Base-by-base conservation (phyloP, 2,797 vertebrate species). In the Lutjanus argentimaculatus region DNA sequence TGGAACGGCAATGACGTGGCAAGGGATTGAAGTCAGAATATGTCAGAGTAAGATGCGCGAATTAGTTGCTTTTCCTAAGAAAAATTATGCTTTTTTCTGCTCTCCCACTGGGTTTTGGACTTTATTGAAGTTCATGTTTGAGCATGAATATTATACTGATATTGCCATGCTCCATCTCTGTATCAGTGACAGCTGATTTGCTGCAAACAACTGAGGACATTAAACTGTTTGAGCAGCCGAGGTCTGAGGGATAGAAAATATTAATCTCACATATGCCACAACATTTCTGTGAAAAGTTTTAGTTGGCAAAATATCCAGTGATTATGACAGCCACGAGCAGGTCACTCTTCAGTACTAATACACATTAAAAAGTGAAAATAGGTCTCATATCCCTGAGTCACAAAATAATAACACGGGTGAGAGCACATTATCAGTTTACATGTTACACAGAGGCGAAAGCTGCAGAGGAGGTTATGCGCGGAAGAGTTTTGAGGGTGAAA, bases 91-190 rank as follows among this genome's bases (percentile, higher is more conserved):
- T 42, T 53, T 78, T 68, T 65, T 13, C 30, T 11, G 1, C 21
- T 46, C 30, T 59, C 74, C 68, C 67, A 17, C 51, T 66, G 67
- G 76, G 62, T 76, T 82, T 67, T 76, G 51, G 76, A 80, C 73
- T 84, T 88, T 80, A 86, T 77, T 89, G 25, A 88, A 88, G 71
- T 85, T 86, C 63, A 80, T 83, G 73, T 90, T 85, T 85, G 71
- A 75, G 70, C 59, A 53, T 83, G 70, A 86, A 84, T 84, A 78
- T 88, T 83, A 80, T 77, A 78, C 66, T 56, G 69, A 84, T 71
- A 67, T 83, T 63, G 62, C 79, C 36, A 0, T 22, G 51, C 55
- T 16, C 6, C 59, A 55, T 67, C 58, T 76, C 52, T 65, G 46
- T 59, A 58, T 15, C 25, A 63, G 62, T 84, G 82, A 75, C 84